Conservation (phyloP, 2,888 invertebrate genomes). For the Brachyptera risi region DNA sequence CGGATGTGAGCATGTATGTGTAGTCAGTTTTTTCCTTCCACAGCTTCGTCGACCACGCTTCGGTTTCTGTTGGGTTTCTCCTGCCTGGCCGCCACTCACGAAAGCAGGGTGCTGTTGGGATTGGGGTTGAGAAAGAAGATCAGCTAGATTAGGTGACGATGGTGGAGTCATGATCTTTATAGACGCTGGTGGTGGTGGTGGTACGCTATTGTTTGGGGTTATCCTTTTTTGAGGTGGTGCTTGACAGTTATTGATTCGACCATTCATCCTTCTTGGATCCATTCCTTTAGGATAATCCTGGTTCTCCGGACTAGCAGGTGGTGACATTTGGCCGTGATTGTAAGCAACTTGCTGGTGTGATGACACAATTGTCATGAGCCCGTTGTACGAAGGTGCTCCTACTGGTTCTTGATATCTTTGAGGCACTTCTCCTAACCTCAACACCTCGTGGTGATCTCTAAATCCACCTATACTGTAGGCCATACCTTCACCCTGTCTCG, state of each 20-base stretch:
- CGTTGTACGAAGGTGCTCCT: slow-evolving; percentile 36
- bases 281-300: slow-evolving; percentile 32
- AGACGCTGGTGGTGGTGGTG: slow-evolving; percentile 31
- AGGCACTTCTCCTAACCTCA: slow-evolving; percentile 19
- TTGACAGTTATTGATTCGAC: not conserved
- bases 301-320: slow-evolving; percentile 45
- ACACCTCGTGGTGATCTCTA: slow-evolving; percentile 12
- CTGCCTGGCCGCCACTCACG: slow-evolving; percentile 36
- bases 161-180: slow-evolving; percentile 49
- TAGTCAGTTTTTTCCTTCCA: slow-evolving; percentile 51
- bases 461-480: slow-evolving; percentile 2
- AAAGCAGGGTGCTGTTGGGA: slow-evolving; percentile 33
- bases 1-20: slow-evolving; percentile 52
- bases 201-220: slow-evolving; percentile 18
- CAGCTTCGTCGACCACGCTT: slow-evolving; percentile 48
- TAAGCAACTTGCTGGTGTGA: slow-evolving; percentile 34
- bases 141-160: slow-evolving; percentile 50
- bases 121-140: slow-evolving; percentile 36
- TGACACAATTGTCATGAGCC: slow-evolving; percentile 41
- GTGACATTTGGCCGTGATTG: slow-evolving; percentile 43
- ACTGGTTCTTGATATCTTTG: slow-evolving; percentile 12
- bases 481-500: not conserved
- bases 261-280: slow-evolving; percentile 1
- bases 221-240: slow-evolving; percentile 22
- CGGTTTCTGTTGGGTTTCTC: slow-evolving; percentile 45